These are phyloP conservation scores for Cryptosula pallasiana DNA, from an alignment of 2,888 invertebrate genomes.

Conservation along the genomic window DNA sequence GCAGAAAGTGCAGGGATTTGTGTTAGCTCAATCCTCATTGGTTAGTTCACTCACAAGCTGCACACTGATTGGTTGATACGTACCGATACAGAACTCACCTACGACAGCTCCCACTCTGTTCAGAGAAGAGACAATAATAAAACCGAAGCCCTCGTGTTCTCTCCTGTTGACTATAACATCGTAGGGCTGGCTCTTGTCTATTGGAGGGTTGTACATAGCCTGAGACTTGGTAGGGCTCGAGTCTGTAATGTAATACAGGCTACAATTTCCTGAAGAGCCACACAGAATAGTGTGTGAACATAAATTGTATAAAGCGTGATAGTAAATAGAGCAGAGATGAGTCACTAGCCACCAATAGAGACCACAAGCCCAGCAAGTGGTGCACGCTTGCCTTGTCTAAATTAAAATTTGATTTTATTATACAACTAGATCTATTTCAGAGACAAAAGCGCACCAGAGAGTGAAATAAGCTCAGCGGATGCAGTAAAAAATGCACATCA, in stretches of 20 bases:
- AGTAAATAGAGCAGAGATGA: no score
- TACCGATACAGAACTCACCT: conserved; percentile 40
- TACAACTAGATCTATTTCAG: no score
- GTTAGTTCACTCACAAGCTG: conserved; percentile 2
- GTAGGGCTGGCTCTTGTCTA: conserved; percentile 63
- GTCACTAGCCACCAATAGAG: no score
- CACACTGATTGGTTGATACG: conserved; percentile 17
- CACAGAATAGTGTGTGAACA: no score
- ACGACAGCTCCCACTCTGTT: conserved; percentile 49
- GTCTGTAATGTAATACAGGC: neutral
- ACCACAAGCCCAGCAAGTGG: no score
- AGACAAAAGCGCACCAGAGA: no score
- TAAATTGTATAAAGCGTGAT: no score
- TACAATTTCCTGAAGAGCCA: no score
- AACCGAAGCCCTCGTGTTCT: conserved; percentile 96
- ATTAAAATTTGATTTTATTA: no score
- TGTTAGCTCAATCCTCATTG: neutral
- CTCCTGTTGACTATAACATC: conserved; percentile 84
- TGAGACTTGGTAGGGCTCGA: neutral
- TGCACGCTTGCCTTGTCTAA: no score
- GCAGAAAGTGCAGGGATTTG: neutral
- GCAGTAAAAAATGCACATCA: no score
- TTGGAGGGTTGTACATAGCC: conserved; percentile 9
- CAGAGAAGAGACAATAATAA: conserved; percentile 82
- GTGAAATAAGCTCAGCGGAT: no score